A percentile compares a stretch with the other conserved stretches of the same genome.
phyloP scores from a whole-genome alignment of 2,113 vertebrate species.

The Notechis scutatus region DNA sequence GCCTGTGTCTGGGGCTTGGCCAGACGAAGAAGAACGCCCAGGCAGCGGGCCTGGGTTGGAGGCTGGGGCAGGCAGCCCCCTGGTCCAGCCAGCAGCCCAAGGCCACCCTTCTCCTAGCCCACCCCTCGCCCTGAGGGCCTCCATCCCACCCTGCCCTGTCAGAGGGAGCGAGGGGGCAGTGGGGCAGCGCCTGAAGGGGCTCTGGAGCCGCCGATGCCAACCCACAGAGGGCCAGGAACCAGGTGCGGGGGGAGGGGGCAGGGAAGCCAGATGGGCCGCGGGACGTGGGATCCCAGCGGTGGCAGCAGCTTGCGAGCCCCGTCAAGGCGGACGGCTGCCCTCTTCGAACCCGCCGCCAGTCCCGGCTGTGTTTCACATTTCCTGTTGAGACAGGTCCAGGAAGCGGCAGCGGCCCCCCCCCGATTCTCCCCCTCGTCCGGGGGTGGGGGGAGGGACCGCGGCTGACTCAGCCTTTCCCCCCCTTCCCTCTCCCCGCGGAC shows the following conservation, averaged over 20 bases:
- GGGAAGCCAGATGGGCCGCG: background rate
- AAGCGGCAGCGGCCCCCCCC: background rate
- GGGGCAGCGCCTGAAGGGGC: background rate
- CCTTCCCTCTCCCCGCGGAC: background rate
- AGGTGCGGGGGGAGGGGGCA: background rate
- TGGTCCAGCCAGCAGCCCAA: background rate
- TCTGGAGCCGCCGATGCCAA: background rate
- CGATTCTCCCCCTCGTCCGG: slow-evolving; percentile 43
- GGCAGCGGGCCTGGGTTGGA: background rate
- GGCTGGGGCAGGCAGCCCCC: background rate
- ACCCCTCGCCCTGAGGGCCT: background rate
- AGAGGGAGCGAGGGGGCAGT: background rate
- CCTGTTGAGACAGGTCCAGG: slow-evolving; percentile 60
- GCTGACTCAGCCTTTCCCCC: background rate
- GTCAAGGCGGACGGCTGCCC: background rate
- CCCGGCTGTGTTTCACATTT: background rate
- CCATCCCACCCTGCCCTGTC: background rate
- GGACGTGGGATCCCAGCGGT: background rate
- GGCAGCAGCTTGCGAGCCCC: background rate
- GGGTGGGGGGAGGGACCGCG: slow-evolving; percentile 37
- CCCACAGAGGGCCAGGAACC: background rate
- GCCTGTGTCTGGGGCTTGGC: background rate
- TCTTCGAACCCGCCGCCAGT: background rate
- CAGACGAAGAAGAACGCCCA: background rate
- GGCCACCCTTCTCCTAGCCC: background rate